Conservation (phyloP, 2,888 invertebrate genomes). For the Caenorhabditis sulstoni region DNA sequence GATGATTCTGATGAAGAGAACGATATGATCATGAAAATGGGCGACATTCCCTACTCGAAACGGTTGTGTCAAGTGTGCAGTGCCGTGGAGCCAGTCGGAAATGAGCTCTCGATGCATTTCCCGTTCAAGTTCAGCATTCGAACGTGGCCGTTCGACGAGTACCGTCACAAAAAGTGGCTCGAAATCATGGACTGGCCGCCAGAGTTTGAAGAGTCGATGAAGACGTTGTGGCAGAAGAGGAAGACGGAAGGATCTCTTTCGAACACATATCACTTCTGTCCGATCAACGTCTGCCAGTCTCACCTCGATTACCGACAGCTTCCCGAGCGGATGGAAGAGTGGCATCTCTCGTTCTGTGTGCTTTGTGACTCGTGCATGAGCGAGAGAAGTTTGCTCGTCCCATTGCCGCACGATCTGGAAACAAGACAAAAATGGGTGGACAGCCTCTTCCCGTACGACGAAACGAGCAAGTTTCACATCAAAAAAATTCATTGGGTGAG, state of each 20-base stretch:
- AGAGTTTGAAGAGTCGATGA: slow-evolving; percentile 64
- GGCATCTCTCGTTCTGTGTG: slow-evolving; percentile 64
- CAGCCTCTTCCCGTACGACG: slow-evolving; percentile 40
- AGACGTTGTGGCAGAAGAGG: slow-evolving; percentile 62
- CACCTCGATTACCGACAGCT: slow-evolving; percentile 61
- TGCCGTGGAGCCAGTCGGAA: slow-evolving; percentile 43
- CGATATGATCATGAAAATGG: slow-evolving; percentile 57
- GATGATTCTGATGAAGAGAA: slow-evolving; percentile 67
- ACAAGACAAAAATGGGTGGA: slow-evolving; percentile 41
- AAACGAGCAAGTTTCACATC: slow-evolving; percentile 38
- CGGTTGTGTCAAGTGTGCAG: slow-evolving; percentile 64
- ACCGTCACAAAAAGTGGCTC: slow-evolving; percentile 65
- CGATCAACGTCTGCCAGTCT: slow-evolving; percentile 64
- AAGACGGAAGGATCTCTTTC: slow-evolving; percentile 51
- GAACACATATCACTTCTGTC: slow-evolving; percentile 58
- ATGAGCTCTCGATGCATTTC: slow-evolving; percentile 19
- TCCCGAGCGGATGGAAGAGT: slow-evolving; percentile 58
- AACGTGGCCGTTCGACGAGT: slow-evolving; percentile 69
- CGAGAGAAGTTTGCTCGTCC: slow-evolving; percentile 54
- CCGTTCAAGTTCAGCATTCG: slow-evolving; percentile 45
- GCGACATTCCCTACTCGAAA: slow-evolving; percentile 51
- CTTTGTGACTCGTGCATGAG: slow-evolving; percentile 64
- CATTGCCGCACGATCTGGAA: slow-evolving; percentile 53
- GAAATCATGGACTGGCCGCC: slow-evolving; percentile 66
- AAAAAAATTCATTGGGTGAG: slow-evolving; percentile 53